A percentile compares a stretch with the other conserved stretches of the same genome.
phyloP scores from a whole-genome alignment of 2,888 invertebrate genomes.

The Phortica okadai region DNA sequence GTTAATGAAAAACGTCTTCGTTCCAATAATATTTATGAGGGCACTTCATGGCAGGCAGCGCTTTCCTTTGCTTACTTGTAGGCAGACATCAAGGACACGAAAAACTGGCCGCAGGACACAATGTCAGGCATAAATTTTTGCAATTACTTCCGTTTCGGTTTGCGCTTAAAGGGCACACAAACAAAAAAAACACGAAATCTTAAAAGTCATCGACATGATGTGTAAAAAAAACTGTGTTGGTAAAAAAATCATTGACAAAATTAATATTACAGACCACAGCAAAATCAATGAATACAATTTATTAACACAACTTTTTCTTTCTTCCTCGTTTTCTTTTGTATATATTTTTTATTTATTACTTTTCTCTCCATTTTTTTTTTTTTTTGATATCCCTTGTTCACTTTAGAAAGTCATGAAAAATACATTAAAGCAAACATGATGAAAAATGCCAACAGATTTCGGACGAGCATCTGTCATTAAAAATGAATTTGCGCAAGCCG shows the following conservation, averaged over 20 bases:
- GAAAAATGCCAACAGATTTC: slow-evolving; percentile 36
- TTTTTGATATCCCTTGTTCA: slow-evolving; percentile 45
- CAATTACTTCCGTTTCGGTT: slow-evolving; percentile 15
- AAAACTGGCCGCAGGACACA: neutral
- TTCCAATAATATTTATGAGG: slow-evolving; percentile 32
- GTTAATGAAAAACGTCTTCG: neutral
- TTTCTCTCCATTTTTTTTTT: slow-evolving; percentile 59
- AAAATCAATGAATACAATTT: slow-evolving; percentile 65
- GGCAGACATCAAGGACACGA: neutral
- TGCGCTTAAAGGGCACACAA: neutral
- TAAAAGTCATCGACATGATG: slow-evolving; percentile 58
- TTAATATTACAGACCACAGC: slow-evolving; percentile 30
- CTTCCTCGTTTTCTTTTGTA: no score
- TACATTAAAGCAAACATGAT: slow-evolving; percentile 57
- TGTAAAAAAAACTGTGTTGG: slow-evolving; percentile 17
- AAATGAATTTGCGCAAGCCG: slow-evolving; percentile 62
- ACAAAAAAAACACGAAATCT: slow-evolving; percentile 42
- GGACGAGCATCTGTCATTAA: slow-evolving; percentile 53
- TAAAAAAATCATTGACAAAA: slow-evolving; percentile 29
- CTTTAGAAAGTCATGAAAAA: slow-evolving; percentile 67
- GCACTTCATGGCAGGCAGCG: neutral
- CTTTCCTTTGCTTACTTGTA: neutral
- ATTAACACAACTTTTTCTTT: slow-evolving; percentile 53
- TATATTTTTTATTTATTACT: slow-evolving; percentile 42
- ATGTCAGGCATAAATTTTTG: slow-evolving; percentile 12